Conservation (phyloP, 2,797 vertebrate genomes). For the Myotis myotis region DNA sequence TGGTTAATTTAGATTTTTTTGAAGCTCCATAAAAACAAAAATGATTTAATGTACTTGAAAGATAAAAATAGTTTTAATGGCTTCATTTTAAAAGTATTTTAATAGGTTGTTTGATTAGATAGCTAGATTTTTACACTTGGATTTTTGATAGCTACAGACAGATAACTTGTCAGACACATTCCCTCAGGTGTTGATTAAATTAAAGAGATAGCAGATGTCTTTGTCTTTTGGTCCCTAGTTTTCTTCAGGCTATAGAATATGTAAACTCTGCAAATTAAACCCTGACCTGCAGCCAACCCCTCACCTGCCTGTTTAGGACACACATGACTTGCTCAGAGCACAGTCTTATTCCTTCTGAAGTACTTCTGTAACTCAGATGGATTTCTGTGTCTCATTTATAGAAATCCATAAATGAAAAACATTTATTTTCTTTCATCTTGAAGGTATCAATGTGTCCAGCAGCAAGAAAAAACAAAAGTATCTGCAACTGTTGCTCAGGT, state of each 20-base stretch:
- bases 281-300: background rate
- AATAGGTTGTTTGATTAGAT: background rate
- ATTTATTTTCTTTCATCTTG: background rate
- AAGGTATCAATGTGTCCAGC: background rate
- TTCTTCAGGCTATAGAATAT: background rate
- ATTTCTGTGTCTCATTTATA: background rate
- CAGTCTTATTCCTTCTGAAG: background rate
- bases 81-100: background rate
- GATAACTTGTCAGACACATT: background rate
- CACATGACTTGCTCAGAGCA: background rate
- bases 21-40: background rate
- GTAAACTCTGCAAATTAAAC: background rate
- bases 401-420: background rate
- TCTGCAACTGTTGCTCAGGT: background rate
- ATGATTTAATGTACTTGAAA: background rate
- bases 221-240: background rate
- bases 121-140: background rate
- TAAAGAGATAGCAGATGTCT: background rate
- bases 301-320: background rate
- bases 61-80: background rate
- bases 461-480: background rate
- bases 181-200: background rate
- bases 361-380: background rate
- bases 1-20: conserved; percentile 4
- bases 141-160: background rate